Base-by-base conservation (phyloP, 2,888 invertebrate species). In the Hypena proboscidalis region DNA sequence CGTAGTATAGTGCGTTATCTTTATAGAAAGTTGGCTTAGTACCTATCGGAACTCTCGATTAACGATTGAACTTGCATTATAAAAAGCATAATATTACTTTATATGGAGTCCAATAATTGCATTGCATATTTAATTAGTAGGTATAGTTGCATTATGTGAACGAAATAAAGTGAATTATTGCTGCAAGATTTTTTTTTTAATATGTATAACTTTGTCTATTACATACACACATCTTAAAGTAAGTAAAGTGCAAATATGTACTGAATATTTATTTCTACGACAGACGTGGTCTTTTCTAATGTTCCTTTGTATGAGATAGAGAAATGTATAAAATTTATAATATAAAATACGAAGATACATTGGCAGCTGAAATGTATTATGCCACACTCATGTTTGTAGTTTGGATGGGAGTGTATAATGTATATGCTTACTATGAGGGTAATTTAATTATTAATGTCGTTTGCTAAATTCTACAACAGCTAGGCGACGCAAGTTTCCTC, bases 261-360 rank as follows among this genome's bases (percentile, higher is more conserved):
- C n/a, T n/a, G n/a, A n/a, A n/a, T n/a, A n/a, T n/a, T n/a, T 17
- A 17, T 5, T 5, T 17, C 17, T 17, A 3, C 3, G 5, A 17
- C 5, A 17, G 27, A 21, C 20, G 32, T 36, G 48, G 41, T 54
- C 19, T 54, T 25, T 54, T 35, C 22, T 40, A 38, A 58, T 54
- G 40, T 55, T 55, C 55, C 55, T 55, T 41, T 41, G 5, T 17
- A 5, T 4, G 5, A 47, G 15, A 37, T 40, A n/a, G n/a, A n/a
- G n/a, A n/a, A n/a, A n/a, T n/a, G n/a, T n/a, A 47, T 41, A 29
- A 55, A 47, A 36, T 36, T 44, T 49, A 50, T 60, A 25, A 56
- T 41, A 41, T 57, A 57, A 57, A 49, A 55, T 57, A 57, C 60
- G 44, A 44, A 38, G 34, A 47, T 56, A 41, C 49, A 59, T 48